Evolutionary conservation across 35 echinoderm and acorn worm genomes (phyloP), one percentile per base, ranked within the genome.

Genomic region (Lytechinus variegatus): DNA sequence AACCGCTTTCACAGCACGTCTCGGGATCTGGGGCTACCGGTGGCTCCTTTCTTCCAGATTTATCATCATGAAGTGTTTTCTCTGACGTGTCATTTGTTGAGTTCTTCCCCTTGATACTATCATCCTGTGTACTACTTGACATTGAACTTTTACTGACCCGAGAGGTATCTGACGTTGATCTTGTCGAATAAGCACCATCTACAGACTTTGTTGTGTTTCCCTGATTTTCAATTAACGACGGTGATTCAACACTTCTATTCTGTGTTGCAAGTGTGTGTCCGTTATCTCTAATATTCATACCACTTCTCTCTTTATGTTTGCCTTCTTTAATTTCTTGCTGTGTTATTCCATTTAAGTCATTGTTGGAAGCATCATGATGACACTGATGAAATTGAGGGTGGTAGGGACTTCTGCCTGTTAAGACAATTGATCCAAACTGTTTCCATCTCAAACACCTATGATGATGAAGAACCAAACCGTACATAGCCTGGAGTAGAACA

Each of bases 1-100:
- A 99, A 54, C 98, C 98, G 94, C 97, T 97, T 27, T 96, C 97
- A 72, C 98, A 99, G 55, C 98, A 99, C 2, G 98, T 97, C 61
- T 99, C 98, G 91, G 98, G 98, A 94, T 99, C 98, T 27, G 98
- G 98, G 51, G 98, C 95, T 3, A 91, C 87, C 52, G 97, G 97
- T 8, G 13, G 87, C 13, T 61, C 56, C 19, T 94, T 88, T 16
- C 24, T 55, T 86, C 52, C 52, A 79, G 66, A n/a, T 79, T 79
- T 21, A 4, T 24, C 66, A 79, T 79, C 66, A 79, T 27, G 4
- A 16, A 53, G 27, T 91, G 13, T 52, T 52, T 91, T 52, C 11
- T 91, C 44, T 27, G 54, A 91, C 1, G 10, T 6, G 54, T 52
- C 89, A 91, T 21, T 91, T 6, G 7, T 7, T 4, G 66, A 79